Conservation (phyloP, 2,888 invertebrate genomes). For the Pogonocherus hispidulus region DNA sequence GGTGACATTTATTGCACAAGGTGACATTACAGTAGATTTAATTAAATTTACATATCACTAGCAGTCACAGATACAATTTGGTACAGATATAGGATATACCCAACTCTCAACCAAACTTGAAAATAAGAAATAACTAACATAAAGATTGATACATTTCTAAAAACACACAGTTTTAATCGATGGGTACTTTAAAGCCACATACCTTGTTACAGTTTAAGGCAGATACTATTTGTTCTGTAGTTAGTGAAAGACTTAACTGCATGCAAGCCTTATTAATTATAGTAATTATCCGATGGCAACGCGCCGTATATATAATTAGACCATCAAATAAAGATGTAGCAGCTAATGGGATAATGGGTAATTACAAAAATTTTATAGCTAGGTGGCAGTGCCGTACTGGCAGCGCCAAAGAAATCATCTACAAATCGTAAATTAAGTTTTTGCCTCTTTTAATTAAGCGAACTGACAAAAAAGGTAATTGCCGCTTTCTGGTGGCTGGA, state of each 20-base stretch:
- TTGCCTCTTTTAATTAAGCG: constrained; percentile 52
- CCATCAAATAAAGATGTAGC: constrained; percentile 36
- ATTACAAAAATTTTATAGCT: constrained; percentile 24
- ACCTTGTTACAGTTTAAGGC: background rate
- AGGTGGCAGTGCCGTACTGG: background rate
- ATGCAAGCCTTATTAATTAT: constrained; percentile 22
- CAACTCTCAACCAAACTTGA: no score
- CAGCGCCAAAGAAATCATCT: constrained; percentile 28
- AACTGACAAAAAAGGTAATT: constrained; percentile 48
- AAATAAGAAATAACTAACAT: no score
- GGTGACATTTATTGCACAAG: no score
- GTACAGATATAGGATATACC: no score
- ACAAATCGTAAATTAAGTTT: constrained; percentile 48
- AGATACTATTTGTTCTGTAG: background rate
- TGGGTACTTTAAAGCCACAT: background rate
- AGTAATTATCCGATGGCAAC: constrained; percentile 33
- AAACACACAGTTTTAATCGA: no score
- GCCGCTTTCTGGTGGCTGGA: constrained; percentile 48
- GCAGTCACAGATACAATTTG: no score
- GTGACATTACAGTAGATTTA: no score
- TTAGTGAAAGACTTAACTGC: constrained; percentile 12
- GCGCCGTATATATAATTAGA: constrained; percentile 39
- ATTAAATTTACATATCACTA: no score
- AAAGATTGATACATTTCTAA: no score
- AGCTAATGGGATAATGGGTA: constrained; percentile 28